Evolutionary conservation across 2,888 invertebrate species (phyloP), one percentile per base, ranked within the genome.

Genomic region (Idaea biselata): DNA sequence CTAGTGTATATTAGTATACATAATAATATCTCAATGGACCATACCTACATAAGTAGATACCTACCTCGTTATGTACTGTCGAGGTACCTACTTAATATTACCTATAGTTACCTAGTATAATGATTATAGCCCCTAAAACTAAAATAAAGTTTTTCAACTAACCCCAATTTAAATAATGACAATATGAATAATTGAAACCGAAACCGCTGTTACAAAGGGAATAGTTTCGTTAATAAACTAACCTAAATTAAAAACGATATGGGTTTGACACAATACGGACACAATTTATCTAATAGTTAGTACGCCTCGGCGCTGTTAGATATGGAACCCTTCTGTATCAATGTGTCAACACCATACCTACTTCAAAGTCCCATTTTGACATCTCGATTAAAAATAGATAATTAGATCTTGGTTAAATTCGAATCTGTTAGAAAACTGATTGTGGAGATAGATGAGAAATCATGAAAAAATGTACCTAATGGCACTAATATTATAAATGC

Each of bases 301-400:
- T 25, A 5, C 25, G 25, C 25, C 25, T 25, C 25, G 25, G 5
- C 5, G 25, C 25, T 25, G 25, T 25, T 25, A 25, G 25, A 25
- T 25, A 44, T 44, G 14, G 14, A 44, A 11, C 44, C 44, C 44
- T 14, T 4, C 11, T 44, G 44, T 11, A 44, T 44, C 44, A 44
- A 44, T 44, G 44, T 44, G 44, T 44, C 44, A 44, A 44, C 44
- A 44, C 44, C 44, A 44, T 44, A 44, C 44, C 44, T 44, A 44
- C 14, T 44, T 44, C 44, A 44, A 44, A 44, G 25, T 44, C 44
- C 44, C 44, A 44, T 44, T 44, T 14, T 44, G 44, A 44, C 44
- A 44, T 44, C 44, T 44, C 44, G 44, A 44, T 44, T 44, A 44
- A 11, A 44, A 44, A 44, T 44, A 44, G 14, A 44, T 44, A 14